Conservation (phyloP, 1,140 invertebrate genomes). For the Diachasmimorpha longicaudata region DNA sequence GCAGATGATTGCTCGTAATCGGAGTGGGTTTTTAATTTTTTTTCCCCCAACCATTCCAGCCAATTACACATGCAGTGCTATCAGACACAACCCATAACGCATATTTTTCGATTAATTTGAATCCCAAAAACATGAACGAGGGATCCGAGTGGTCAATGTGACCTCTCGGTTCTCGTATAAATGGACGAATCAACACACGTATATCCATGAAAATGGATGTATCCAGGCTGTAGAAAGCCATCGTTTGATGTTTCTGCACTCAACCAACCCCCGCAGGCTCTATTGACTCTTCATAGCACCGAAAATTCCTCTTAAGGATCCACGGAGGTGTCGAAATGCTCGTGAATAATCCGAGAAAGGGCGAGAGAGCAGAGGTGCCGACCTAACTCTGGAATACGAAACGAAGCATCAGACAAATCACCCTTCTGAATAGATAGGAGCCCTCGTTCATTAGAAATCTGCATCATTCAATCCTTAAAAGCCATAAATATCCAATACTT, state of each 20-base stretch:
- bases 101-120: slow-evolving; percentile 63
- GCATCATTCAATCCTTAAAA: too few relatives aligned
- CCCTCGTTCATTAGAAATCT: too few relatives aligned
- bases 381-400: slow-evolving; percentile 24
- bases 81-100: slow-evolving; percentile 56
- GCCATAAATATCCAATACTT: too few relatives aligned
- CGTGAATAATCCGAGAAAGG: slow-evolving; percentile 32
- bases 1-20: slow-evolving; percentile 53
- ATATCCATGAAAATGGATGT: background rate
- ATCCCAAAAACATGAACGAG: slow-evolving; percentile 56
- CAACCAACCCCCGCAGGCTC: background rate
- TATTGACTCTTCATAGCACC: slow-evolving; percentile 6
- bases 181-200: background rate
- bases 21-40: slow-evolving; percentile 10
- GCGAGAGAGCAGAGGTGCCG: background rate
- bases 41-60: background rate
- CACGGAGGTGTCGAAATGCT: slow-evolving; percentile 34
- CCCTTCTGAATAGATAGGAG: too few relatives aligned
- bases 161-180: background rate
- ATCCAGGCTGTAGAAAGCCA: background rate
- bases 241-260: background rate
- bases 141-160: slow-evolving; percentile 21
- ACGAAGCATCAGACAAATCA: slow-evolving; percentile 22
- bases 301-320: slow-evolving; percentile 29
- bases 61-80: slow-evolving; percentile 32